These are phyloP conservation scores for Trachythela sp. DNA, from an alignment of 64 coral and sea anemone genomes.

Conservation along the genomic window DNA sequence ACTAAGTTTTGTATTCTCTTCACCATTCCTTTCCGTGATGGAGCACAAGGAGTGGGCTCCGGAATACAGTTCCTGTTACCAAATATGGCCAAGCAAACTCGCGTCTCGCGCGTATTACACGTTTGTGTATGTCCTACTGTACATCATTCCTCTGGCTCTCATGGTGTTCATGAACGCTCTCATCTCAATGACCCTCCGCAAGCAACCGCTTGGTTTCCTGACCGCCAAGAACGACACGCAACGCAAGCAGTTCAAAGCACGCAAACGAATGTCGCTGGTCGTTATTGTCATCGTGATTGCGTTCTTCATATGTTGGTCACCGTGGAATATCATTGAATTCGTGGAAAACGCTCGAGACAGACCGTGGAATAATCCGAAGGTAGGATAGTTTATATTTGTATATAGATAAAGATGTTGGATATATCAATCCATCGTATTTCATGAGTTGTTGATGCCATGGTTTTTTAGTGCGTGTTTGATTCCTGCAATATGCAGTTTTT, in stretches of 20 bases:
- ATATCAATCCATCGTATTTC: no score
- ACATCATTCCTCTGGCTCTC: background rate
- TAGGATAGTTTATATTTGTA: background rate
- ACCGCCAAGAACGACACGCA: background rate
- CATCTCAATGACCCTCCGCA: background rate
- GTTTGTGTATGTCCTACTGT: background rate
- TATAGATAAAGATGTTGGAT: no score
- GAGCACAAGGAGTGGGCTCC: background rate
- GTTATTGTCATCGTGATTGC: conserved; percentile 13
- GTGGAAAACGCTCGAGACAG: background rate
- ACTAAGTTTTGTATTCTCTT: background rate
- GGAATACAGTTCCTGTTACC: background rate
- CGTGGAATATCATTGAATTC: conserved; percentile 10
- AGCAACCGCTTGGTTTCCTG: background rate
- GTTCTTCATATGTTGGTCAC: conserved; percentile 4
- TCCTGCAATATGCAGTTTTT: no score
- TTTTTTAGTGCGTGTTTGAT: no score
- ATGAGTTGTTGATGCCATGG: no score
- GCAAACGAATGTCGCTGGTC: conserved; percentile 12
- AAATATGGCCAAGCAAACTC: conserved; percentile 12
- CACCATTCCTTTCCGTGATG: conserved; percentile 21
- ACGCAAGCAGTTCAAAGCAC: conserved; percentile 8
- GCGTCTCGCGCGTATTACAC: conserved; percentile 18
- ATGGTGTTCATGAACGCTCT: conserved; percentile 4
- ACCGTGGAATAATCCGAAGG: background rate